Conservation (phyloP, 2,113 vertebrate species). For the Oryzias woworae region DNA sequence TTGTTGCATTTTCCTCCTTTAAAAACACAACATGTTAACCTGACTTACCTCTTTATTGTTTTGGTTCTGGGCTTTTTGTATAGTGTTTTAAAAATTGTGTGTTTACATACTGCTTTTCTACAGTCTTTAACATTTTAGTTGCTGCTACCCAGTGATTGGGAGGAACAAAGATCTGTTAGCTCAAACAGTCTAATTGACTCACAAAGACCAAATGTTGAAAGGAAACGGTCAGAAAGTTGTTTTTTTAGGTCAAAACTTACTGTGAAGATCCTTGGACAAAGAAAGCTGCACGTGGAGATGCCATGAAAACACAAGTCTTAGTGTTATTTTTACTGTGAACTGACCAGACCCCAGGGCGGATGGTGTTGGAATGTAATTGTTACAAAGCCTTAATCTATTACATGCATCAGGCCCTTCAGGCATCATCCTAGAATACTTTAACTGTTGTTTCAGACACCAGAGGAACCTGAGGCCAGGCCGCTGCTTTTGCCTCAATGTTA, state of each 20-base stretch:
- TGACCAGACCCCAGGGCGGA: slow-evolving; percentile 43
- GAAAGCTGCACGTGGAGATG: slow-evolving; percentile 18
- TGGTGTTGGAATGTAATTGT: slow-evolving; percentile 67
- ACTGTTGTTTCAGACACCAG: slow-evolving; percentile 27
- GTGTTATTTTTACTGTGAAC: slow-evolving; percentile 66
- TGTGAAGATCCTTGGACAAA: slow-evolving; percentile 26
- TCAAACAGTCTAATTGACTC: slow-evolving; percentile 61
- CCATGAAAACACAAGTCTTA: slow-evolving; percentile 25
- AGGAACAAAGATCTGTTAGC: slow-evolving; percentile 66
- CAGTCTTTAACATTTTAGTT: slow-evolving; percentile 64
- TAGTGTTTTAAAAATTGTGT: slow-evolving; percentile 48
- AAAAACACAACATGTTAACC: slow-evolving; percentile 42
- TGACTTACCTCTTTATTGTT: slow-evolving; percentile 70
- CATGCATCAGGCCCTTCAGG: slow-evolving; percentile 26
- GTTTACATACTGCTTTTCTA: slow-evolving; percentile 69
- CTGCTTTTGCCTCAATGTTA: slow-evolving; percentile 36
- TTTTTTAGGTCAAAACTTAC: slow-evolving; percentile 37
- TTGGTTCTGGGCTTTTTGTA: slow-evolving; percentile 52
- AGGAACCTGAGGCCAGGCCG: slow-evolving; percentile 46
- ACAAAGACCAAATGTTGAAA: slow-evolving; percentile 77
- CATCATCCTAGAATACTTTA: slow-evolving; percentile 32
- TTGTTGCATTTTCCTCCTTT: slow-evolving; percentile 50
- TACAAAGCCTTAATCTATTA: slow-evolving; percentile 54
- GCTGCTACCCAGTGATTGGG: slow-evolving; percentile 61
- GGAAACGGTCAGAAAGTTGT: slow-evolving; percentile 34